phyloP scores from a whole-genome alignment of 2,797 vertebrate genomes.

The Muscicapa comitata region DNA sequence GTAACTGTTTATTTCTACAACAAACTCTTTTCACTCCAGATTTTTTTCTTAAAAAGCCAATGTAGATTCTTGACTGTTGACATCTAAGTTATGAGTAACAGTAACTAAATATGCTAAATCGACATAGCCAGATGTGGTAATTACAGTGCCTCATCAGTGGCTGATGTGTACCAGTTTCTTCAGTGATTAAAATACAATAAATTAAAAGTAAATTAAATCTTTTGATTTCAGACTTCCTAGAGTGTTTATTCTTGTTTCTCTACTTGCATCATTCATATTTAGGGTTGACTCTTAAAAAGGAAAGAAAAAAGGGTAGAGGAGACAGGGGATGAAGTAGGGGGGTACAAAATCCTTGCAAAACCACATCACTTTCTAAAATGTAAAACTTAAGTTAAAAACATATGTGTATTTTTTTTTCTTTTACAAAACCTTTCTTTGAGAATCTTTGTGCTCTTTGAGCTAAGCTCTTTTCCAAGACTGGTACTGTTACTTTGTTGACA shows the following conservation, averaged over 20 bases:
- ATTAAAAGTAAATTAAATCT: not conserved
- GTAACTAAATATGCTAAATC: not conserved
- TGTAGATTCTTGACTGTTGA: not conserved
- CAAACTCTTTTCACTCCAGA: not conserved
- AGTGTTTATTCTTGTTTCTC: not conserved
- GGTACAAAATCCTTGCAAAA: not conserved
- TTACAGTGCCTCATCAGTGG: accelerated
- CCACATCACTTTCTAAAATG: not conserved
- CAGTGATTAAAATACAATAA: conserved; percentile 1
- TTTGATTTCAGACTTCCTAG: not conserved
- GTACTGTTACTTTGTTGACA: not conserved
- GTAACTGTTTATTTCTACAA: not conserved
- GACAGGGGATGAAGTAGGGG: accelerated
- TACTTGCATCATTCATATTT: not conserved
- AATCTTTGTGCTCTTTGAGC: not conserved
- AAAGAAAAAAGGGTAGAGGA: not conserved
- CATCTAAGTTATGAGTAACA: not conserved
- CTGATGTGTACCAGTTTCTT: not conserved
- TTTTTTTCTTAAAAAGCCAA: not conserved
- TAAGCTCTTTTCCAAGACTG: not conserved
- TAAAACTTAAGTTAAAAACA: not conserved
- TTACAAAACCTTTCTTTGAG: not conserved
- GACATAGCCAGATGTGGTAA: not conserved
- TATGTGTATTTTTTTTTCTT: accelerated
- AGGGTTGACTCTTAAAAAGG: not conserved